Base-by-base conservation (phyloP, 2,888 invertebrate species). In the Laothoe populi region DNA sequence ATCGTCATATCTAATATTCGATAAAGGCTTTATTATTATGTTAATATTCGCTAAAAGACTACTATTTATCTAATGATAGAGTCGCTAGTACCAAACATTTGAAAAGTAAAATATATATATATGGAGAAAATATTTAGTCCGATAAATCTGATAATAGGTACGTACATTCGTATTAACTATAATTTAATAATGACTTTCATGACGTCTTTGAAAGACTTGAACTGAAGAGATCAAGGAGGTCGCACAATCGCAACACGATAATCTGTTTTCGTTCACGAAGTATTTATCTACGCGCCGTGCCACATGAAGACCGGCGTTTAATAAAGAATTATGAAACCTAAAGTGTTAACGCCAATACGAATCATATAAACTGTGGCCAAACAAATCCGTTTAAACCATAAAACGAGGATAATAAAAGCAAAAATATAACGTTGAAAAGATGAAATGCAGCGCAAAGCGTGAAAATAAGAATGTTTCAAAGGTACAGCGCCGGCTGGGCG, bases 381-480 rank as follows among this genome's bases (percentile, higher is more conserved):
- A 75, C 71, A 78, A 81, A 77, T 71, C 67, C 64, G 66, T 75
- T 74, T 73, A 71, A 77, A 75, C 75, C 80, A 77, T 80, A 79
- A 80, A 78, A 67, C 68, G 76, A 78, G 73, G 70, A 76, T 77
- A 78, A 75, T 76, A 77, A 81, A 78, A 77, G 72, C 72, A 73
- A 73, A 79, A 80, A 73, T 73, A 71, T 66, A 60, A 74, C 68
- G 70, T 74, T 74, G 69, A 73, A 76, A 78, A 74, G 68, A 76
- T 76, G 74, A 75, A 82, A 75, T 82, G 70, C 74, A 64, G 73
- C 73, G 70, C 71, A 74, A 76, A 74, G 75, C 74, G 77, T 72
- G 74, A 81, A 81, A 84, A 82, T 80, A 83, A 78, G 68, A 82
- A 80, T 78, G 74, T 81, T 78, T 82, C 79, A 73, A 78, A 74